Percentiles rank a stretch among this genome's conserved stretches.
phyloP scores from a whole-genome alignment of 2,113 vertebrate species.

The Rhizomys pruinosus region DNA sequence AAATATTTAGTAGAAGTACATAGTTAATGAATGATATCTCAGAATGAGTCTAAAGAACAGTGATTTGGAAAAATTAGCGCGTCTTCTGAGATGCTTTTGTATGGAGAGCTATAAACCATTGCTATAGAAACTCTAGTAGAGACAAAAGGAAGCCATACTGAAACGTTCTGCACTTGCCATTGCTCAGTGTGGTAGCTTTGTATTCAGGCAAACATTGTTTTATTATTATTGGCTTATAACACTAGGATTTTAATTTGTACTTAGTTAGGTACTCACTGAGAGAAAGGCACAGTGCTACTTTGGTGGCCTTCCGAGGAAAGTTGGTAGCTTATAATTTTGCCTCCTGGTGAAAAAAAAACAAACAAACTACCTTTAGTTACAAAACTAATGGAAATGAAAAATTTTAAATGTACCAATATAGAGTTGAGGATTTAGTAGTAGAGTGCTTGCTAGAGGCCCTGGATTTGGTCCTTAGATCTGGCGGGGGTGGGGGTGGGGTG shows the following conservation, averaged over 20 bases:
- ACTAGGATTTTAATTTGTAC: not conserved
- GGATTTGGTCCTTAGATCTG: no score
- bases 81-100: not conserved
- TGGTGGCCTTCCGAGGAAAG: not conserved
- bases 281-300: not conserved
- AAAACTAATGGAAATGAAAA: not conserved
- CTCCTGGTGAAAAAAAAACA: not conserved
- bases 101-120: not conserved
- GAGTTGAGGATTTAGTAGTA: no score
- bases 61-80: not conserved
- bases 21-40: constrained; percentile 19
- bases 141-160: not conserved
- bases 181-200: not conserved
- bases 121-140: not conserved
- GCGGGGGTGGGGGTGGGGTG: no score
- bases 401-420: not conserved
- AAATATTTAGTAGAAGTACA: constrained; percentile 4
- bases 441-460: no score
- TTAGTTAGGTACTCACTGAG: not conserved
- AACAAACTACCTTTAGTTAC: not conserved
- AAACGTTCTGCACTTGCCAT: not conserved
- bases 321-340: not conserved
- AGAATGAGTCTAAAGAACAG: not conserved
- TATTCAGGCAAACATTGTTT: constrained; percentile 6
- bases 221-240: not conserved